Evolutionary conservation across 1,140 invertebrate species (phyloP).

Genomic region (Zaprionus lachaisei): DNA sequence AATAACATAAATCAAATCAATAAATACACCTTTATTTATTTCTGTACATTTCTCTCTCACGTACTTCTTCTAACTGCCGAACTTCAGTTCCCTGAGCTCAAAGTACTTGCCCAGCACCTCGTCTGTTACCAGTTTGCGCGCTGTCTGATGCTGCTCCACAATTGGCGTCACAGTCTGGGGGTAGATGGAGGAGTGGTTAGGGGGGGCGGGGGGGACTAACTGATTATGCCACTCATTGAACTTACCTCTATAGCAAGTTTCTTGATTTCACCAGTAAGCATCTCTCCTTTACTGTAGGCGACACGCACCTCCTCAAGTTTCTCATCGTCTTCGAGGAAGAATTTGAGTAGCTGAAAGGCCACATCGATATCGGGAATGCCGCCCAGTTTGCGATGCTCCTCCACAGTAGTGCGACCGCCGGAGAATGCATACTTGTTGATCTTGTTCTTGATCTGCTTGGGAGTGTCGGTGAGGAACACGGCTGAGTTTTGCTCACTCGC

Average conservation of each 20-base stretch:
- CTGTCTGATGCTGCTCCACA: constrained; percentile 92
- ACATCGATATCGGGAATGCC: constrained; percentile 98
- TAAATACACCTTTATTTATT: constrained; percentile 55
- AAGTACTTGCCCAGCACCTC: constrained; percentile 94
- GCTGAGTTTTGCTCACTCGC: constrained; percentile 97
- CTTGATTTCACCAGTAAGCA: constrained; percentile 98
- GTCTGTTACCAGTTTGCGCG: constrained; percentile 93
- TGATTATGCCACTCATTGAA: background rate
- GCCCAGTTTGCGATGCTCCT: constrained; percentile 95
- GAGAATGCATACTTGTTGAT: constrained; percentile 99
- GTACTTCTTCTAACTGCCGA: constrained; percentile 58
- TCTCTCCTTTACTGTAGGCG: constrained; percentile 94
- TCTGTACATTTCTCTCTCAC: constrained; percentile 41
- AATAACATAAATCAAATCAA: constrained; percentile 47
- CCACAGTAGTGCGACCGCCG: constrained; percentile 96
- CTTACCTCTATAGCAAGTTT: constrained; percentile 92
- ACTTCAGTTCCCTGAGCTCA: constrained; percentile 92
- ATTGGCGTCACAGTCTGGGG: constrained; percentile 87
- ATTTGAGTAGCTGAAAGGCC: constrained; percentile 97
- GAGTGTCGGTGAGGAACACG: constrained; percentile 97
- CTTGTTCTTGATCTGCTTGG: constrained; percentile 99
- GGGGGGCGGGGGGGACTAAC: background rate
- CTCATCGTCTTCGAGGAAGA: constrained; percentile 98
- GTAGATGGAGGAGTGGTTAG: background rate
- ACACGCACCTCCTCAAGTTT: constrained; percentile 92